These are phyloP conservation scores for Pelvicachromis taeniatus DNA, from an alignment of 2,113 vertebrate species.

Conservation along the genomic window DNA sequence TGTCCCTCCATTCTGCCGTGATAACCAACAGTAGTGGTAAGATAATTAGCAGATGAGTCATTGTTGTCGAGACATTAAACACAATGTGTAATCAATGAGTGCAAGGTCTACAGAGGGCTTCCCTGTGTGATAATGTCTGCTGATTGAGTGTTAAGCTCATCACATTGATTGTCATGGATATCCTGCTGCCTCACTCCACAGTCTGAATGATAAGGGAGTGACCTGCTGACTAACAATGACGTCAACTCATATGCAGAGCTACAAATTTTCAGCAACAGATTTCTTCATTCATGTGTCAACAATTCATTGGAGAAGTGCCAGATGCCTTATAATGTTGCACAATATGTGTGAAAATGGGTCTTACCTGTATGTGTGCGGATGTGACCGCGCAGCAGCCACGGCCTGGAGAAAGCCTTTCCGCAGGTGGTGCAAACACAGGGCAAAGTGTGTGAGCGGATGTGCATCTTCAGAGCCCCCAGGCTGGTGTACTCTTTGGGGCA, in stretches of 20 bases:
- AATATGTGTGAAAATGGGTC: not conserved
- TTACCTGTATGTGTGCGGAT: slow-evolving; percentile 92
- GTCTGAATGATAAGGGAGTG: not conserved
- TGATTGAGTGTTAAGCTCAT: slow-evolving; percentile 30
- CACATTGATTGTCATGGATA: slow-evolving; percentile 18
- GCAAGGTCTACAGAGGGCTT: slow-evolving; percentile 33
- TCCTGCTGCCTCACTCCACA: not conserved
- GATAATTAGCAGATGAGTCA: slow-evolving; percentile 50
- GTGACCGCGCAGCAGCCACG: slow-evolving; percentile 92
- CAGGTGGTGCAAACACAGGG: slow-evolving; percentile 91
- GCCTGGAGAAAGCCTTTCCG: slow-evolving; percentile 92
- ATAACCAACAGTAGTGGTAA: slow-evolving; percentile 38
- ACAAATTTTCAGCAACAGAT: not conserved
- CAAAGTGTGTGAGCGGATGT: slow-evolving; percentile 92
- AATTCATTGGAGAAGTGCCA: not conserved
- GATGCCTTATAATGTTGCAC: not conserved
- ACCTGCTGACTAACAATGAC: slow-evolving; percentile 24
- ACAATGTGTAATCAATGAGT: slow-evolving; percentile 69
- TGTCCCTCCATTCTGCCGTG: slow-evolving; percentile 39
- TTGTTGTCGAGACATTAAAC: slow-evolving; percentile 50
- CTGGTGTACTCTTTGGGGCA: slow-evolving; percentile 93
- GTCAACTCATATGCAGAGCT: not conserved
- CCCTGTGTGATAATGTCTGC: slow-evolving; percentile 38
- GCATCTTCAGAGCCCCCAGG: slow-evolving; percentile 93
- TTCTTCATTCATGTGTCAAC: not conserved